Evolutionary conservation across 1,140 invertebrate species (phyloP).

Genomic region (Battus philenor): DNA sequence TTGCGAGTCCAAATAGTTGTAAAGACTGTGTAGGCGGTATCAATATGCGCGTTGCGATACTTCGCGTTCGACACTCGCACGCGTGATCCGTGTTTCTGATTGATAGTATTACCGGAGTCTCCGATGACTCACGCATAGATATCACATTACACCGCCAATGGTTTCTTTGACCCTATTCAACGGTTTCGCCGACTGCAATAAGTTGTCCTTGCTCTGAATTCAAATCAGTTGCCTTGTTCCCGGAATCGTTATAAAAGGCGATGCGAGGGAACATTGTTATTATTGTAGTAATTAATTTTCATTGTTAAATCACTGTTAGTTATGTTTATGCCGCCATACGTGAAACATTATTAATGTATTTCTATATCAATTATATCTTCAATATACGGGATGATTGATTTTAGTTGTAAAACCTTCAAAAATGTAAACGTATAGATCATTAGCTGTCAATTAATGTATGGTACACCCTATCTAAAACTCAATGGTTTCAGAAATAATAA

Average conservation of each 20-base stretch:
- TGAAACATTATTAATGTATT: no score
- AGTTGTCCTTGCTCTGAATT: slow-evolving; percentile 67
- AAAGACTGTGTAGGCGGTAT: slow-evolving; percentile 44
- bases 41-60: slow-evolving; percentile 50
- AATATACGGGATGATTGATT: no score
- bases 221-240: slow-evolving; percentile 43
- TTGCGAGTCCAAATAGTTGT: slow-evolving; percentile 28
- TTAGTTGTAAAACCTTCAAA: no score
- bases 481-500: no score
- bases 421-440: no score
- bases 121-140: slow-evolving; percentile 58
- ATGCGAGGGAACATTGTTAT: slow-evolving; percentile 21
- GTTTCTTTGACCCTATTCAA: slow-evolving; percentile 67
- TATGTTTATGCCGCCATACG: no score
- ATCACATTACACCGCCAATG: slow-evolving; percentile 50
- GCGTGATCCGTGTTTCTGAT: slow-evolving; percentile 51
- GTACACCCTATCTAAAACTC: no score
- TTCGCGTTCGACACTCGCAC: slow-evolving; percentile 37
- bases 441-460: no score
- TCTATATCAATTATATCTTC: no score
- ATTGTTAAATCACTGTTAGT: no score
- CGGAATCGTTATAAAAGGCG: slow-evolving; percentile 51
- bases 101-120: slow-evolving; percentile 46
- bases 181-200: slow-evolving; percentile 51
- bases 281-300: no score